Base-by-base conservation (phyloP, 1,140 invertebrate genomes). In the Drosophila auraria region DNA sequence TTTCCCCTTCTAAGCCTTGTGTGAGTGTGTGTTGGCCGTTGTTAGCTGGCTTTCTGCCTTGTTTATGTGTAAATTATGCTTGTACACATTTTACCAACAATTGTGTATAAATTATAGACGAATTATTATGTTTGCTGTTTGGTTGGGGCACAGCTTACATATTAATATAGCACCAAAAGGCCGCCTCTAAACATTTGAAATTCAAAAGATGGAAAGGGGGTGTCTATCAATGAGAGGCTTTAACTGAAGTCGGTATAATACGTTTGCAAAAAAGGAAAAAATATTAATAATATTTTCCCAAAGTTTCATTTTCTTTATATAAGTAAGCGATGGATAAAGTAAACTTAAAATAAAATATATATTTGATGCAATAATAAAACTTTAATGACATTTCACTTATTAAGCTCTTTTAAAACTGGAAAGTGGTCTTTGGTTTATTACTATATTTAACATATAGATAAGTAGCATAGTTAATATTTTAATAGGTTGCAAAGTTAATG, bases 11-110 rank as follows among this genome's bases (percentile, higher is more conserved):
- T 62, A 73, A 70, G 38, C 64, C 64, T 51, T 20, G 4, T 47
- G 12, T 36, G 33, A 57, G 82, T 77, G 76, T 78, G 79, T 83
- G 75, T 50, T 77, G 68, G 75, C 74, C 53, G 63, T 78, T 84
- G 73, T 53, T 66, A 25, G 58, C 53, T 49, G 42, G 74, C 47
- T 65, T 58, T 69, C 30, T 74, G 86, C 54, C 84, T 90, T 89
- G 84, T 89, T 89, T 89, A 89, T 90, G 86, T 90, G 86, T 90
- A 90, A 90, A 90, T 90, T 90, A 90, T 90, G 87, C 79, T 90
- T 83, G 87, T 91, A 91, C 86, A 90, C 87, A 91, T 90, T 90
- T 91, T 91, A 86, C 47, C 79, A 64, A 82, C 86, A 91, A 91
- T 91, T 90, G 87, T 89, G 87, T 86, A 91, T 89, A 91, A 90